Conservation (phyloP, 2,888 invertebrate species). For the Mycalesis mineus region DNA sequence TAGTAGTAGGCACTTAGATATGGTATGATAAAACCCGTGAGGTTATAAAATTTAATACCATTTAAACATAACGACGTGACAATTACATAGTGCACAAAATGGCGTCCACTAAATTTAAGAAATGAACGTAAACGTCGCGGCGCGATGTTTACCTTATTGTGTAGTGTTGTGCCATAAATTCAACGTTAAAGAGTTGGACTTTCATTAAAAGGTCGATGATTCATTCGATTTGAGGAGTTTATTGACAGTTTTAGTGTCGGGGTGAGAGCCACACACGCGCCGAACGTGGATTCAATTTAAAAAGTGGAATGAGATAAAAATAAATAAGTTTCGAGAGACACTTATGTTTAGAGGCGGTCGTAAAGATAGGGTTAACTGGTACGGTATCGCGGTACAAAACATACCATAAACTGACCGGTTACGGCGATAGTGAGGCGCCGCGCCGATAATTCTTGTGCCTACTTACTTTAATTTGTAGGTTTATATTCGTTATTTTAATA, state of each 20-base stretch:
- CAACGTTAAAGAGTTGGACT: constrained; percentile 65
- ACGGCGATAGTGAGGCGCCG: constrained; percentile 49
- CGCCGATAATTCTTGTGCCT: constrained; percentile 35
- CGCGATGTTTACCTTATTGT: constrained; percentile 59
- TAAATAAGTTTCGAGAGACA: constrained; percentile 76
- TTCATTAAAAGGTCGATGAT: constrained; percentile 67
- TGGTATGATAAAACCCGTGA: background rate
- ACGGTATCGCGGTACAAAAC: constrained; percentile 72
- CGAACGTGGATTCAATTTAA: constrained; percentile 74
- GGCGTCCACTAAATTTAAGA: constrained; percentile 53
- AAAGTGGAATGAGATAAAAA: constrained; percentile 77
- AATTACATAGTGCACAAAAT: constrained; percentile 50
- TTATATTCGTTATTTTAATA: constrained; percentile 22
- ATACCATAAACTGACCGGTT: constrained; percentile 75
- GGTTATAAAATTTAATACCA: constrained; percentile 25
- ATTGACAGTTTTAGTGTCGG: constrained; percentile 72
- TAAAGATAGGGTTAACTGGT: constrained; percentile 78
- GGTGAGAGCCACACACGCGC: constrained; percentile 71
- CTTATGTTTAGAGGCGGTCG: constrained; percentile 76
- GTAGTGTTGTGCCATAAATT: constrained; percentile 47
- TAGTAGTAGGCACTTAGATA: too few relatives aligned
- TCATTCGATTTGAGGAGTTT: constrained; percentile 57
- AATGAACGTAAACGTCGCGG: constrained; percentile 53
- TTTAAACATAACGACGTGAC: constrained; percentile 60
- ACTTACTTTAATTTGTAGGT: constrained; percentile 24